phyloP scores from a whole-genome alignment of 2,797 vertebrate genomes.

The Ara ararauna region DNA sequence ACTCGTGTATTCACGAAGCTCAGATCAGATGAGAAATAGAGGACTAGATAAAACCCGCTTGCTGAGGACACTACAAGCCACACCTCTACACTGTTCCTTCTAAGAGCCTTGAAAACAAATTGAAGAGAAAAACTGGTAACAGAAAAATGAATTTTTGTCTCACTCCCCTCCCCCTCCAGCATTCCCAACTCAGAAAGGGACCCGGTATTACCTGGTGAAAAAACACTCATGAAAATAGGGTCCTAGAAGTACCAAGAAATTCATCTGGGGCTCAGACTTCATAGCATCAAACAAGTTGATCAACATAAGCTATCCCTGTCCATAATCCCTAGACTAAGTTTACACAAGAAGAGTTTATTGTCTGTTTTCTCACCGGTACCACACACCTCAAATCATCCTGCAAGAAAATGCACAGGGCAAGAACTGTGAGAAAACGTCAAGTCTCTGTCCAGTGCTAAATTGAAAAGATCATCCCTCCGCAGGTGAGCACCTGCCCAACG shows the following conservation, averaged over 20 bases:
- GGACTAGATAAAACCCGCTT: neutral
- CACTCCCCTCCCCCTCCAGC: neutral
- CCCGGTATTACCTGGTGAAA: fast-evolving
- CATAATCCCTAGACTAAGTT: neutral
- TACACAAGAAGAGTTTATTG: neutral
- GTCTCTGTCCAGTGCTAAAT: neutral
- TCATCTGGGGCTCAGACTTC: neutral
- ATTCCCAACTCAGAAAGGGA: neutral
- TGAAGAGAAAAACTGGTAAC: neutral
- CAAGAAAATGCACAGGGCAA: neutral
- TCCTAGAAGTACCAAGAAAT: neutral
- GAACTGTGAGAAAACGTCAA: neutral
- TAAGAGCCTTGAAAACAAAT: neutral
- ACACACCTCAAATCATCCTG: neutral
- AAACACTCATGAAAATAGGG: neutral
- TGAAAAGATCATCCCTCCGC: neutral
- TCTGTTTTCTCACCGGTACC: neutral
- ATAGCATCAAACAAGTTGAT: neutral
- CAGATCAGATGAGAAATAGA: neutral
- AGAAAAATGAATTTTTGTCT: neutral
- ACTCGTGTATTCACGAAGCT: neutral
- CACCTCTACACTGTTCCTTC: neutral
- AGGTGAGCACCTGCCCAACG: neutral
- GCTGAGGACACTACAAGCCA: neutral
- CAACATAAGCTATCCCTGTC: neutral